Percentiles rank a stretch among this genome's conserved stretches.
Conservation (phyloP, 30 jellyfish, hydroid and myxozoan genomes). For the Hydractinia echinata region DNA sequence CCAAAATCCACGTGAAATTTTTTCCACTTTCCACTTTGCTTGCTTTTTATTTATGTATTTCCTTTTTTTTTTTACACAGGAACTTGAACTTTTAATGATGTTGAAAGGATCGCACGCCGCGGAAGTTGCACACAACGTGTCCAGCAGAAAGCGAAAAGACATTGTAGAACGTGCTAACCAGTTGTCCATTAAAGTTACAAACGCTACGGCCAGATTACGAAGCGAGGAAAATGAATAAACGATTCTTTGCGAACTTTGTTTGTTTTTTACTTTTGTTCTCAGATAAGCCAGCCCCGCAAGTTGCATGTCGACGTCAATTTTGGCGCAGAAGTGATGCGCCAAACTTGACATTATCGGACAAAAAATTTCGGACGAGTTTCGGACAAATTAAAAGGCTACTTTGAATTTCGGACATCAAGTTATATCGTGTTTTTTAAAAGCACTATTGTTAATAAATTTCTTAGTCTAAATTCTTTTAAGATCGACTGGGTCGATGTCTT, state of each 20-base stretch:
- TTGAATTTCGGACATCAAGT: too few relatives aligned
- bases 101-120: slow-evolving; percentile 95
- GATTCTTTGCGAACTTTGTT: background rate
- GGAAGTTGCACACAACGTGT: slow-evolving; percentile 84
- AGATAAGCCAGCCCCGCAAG: background rate
- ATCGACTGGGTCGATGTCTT: too few relatives aligned
- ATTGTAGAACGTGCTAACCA: slow-evolving; percentile 95
- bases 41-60: background rate
- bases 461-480: too few relatives aligned
- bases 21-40: too few relatives aligned
- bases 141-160: slow-evolving; percentile 84
- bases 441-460: too few relatives aligned
- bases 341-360: too few relatives aligned
- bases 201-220: slow-evolving; percentile 81
- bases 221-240: slow-evolving; percentile 89
- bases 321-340: too few relatives aligned
- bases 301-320: too few relatives aligned
- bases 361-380: too few relatives aligned
- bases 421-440: too few relatives aligned
- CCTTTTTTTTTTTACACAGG: slow-evolving; percentile 34
- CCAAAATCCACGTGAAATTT: background rate
- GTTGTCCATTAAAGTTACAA: slow-evolving; percentile 82
- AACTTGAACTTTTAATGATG: slow-evolving; percentile 87
- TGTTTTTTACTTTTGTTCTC: background rate
- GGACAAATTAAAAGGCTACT: too few relatives aligned